phyloP scores from a whole-genome alignment of 1,140 invertebrate genomes.

The Vanessa tameamea region DNA sequence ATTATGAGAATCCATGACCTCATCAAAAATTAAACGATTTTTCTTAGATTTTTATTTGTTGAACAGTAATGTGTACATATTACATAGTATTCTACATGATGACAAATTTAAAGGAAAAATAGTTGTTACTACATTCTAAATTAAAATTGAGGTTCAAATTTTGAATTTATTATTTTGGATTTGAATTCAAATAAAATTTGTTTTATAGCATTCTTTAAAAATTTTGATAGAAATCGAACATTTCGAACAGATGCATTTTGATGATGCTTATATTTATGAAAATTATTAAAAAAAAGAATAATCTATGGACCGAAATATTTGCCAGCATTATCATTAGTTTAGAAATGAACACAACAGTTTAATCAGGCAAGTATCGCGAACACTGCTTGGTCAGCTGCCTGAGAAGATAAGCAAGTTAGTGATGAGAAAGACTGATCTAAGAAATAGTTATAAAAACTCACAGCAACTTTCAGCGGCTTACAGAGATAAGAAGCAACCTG shows the following conservation, averaged over 20 bases:
- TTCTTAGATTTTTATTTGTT: neutral
- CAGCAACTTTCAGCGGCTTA: slow-evolving; percentile 17
- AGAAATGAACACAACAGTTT: neutral
- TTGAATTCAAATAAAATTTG: too few relatives aligned
- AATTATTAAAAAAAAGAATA: too few relatives aligned
- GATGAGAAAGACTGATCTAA: slow-evolving; percentile 9
- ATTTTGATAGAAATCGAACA: too few relatives aligned
- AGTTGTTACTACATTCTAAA: too few relatives aligned
- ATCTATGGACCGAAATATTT: too few relatives aligned
- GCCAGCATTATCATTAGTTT: too few relatives aligned
- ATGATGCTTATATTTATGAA: too few relatives aligned
- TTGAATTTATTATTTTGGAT: too few relatives aligned
- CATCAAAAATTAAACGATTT: neutral
- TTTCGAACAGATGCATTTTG: too few relatives aligned
- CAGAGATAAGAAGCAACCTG: slow-evolving; percentile 25
- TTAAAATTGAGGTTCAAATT: too few relatives aligned
- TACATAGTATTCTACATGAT: neutral
- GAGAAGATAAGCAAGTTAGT: slow-evolving; percentile 9
- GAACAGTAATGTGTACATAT: neutral
- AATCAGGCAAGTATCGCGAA: slow-evolving; percentile 3
- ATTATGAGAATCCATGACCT: slow-evolving; percentile 11
- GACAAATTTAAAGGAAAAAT: too few relatives aligned
- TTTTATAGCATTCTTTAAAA: too few relatives aligned
- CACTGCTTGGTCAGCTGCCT: neutral
- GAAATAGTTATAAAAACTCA: slow-evolving; percentile 21